Percentiles rank a stretch among this genome's conserved stretches.
These are phyloP conservation scores for Plutella xylostella DNA, from an alignment of 2,888 invertebrate genomes.

Conservation along the genomic window DNA sequence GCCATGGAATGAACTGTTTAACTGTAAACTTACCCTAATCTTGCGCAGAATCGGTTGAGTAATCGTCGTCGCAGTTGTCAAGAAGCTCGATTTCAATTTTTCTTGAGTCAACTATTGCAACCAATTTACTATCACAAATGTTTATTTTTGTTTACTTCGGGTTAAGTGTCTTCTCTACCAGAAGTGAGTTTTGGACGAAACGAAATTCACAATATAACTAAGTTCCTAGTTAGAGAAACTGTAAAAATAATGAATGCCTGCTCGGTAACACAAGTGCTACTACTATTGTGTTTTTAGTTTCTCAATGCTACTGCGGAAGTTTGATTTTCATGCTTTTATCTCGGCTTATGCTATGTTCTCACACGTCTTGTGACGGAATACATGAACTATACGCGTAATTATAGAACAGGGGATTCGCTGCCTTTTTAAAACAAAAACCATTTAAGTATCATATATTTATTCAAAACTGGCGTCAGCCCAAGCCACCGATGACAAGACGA, in stretches of 20 bases:
- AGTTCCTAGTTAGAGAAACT: no score
- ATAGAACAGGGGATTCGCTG: no score
- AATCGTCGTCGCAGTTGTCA: not conserved
- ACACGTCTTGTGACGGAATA: slow-evolving; percentile 26
- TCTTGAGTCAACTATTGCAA: no score
- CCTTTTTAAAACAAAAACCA: no score
- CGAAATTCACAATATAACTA: no score
- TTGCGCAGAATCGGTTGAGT: not conserved
- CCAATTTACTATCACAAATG: no score
- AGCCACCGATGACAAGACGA: not conserved
- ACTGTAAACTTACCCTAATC: slow-evolving; percentile 5
- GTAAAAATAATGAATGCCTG: not conserved
- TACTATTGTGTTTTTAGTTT: slow-evolving; percentile 20
- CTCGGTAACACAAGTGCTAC: not conserved
- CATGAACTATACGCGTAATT: not conserved
- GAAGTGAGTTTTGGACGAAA: no score
- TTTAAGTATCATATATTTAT: not conserved
- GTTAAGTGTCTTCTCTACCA: no score
- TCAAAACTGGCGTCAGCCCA: not conserved
- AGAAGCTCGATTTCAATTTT: no score
- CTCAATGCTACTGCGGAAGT: slow-evolving; percentile 36
- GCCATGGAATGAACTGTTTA: slow-evolving; percentile 4
- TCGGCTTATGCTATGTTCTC: slow-evolving; percentile 24
- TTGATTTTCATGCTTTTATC: slow-evolving; percentile 42
- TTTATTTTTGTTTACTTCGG: no score